A percentile compares a stretch with the other conserved stretches of the same genome.
These are phyloP conservation scores for Eptesicus fuscus DNA, from an alignment of 2,113 vertebrate genomes.

Conservation along the genomic window DNA sequence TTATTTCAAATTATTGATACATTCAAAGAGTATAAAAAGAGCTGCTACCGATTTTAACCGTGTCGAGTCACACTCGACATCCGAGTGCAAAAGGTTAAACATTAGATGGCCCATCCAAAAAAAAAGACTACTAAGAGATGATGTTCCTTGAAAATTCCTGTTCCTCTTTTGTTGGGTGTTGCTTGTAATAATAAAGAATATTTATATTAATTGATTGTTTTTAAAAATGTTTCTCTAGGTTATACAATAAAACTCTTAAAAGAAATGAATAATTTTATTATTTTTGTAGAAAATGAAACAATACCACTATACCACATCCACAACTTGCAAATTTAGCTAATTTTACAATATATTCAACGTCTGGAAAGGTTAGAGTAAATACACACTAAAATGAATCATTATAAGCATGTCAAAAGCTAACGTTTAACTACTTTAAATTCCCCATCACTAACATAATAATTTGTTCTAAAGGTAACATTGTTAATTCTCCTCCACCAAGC, in stretches of 20 bases:
- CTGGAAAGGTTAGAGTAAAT: slow-evolving; percentile 25
- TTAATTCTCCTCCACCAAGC: background rate
- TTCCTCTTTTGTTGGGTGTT: background rate
- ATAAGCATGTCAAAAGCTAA: slow-evolving; percentile 28
- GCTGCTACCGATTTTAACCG: too few species aligned
- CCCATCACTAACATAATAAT: slow-evolving; percentile 4
- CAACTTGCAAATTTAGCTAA: background rate
- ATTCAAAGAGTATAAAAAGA: too few species aligned
- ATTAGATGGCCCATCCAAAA: background rate
- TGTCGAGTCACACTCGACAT: too few species aligned
- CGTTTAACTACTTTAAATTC: slow-evolving; percentile 45
- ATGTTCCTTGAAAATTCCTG: background rate
- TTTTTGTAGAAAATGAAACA: slow-evolving; percentile 42
- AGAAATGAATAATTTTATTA: slow-evolving; percentile 22
- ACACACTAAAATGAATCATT: slow-evolving; percentile 20
- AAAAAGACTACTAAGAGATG: background rate
- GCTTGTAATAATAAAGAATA: slow-evolving; percentile 23
- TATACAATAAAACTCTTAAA: slow-evolving; percentile 14
- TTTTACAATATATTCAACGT: background rate
- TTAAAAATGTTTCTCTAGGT: background rate
- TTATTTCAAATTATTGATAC: too few species aligned
- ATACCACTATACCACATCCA: background rate
- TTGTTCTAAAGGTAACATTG: background rate
- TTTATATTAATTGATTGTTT: background rate
- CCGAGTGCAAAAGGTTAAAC: too few species aligned